A percentile compares a stretch with the other conserved stretches of the same genome.
Conservation (phyloP, 2,797 vertebrate genomes). For the Sebastiscus tertius region DNA sequence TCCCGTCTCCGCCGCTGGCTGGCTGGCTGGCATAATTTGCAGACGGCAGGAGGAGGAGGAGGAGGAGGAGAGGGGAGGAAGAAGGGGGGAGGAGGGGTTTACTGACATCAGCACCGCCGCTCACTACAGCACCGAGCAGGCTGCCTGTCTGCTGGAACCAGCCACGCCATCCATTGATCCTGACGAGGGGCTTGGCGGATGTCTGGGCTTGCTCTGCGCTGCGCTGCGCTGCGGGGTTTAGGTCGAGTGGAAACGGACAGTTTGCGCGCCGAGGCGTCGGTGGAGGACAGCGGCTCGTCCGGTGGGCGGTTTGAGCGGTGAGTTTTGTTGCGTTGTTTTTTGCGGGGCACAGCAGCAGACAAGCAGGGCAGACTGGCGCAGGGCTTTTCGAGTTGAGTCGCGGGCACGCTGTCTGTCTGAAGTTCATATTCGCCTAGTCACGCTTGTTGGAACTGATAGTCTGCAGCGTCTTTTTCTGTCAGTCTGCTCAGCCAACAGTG, state of each 20-base stretch:
- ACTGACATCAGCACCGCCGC: slow-evolving; percentile 71
- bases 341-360: neutral
- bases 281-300: neutral
- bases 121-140: slow-evolving; percentile 58
- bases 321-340: slow-evolving; percentile 20
- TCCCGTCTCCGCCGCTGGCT: slow-evolving; percentile 25
- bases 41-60: slow-evolving; percentile 46
- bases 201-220: slow-evolving; percentile 34
- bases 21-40: slow-evolving; percentile 36
- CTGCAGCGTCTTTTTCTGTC: neutral
- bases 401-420: slow-evolving; percentile 26
- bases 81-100: slow-evolving; percentile 66
- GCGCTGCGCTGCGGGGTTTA: slow-evolving; percentile 5
- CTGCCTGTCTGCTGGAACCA: slow-evolving; percentile 68
- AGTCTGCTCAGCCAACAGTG: neutral
- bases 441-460: slow-evolving; percentile 38
- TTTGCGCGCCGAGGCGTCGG: neutral
- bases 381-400: slow-evolving; percentile 21
- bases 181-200: slow-evolving; percentile 32
- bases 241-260: slow-evolving; percentile 7
- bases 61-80: slow-evolving; percentile 28
- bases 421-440: slow-evolving; percentile 69
- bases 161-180: slow-evolving; percentile 58
- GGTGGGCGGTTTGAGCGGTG: slow-evolving; percentile 24
- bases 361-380: slow-evolving; percentile 30